These are phyloP conservation scores for Neomorphus geoffroyi DNA, from an alignment of 2,797 vertebrate species.

Conservation along the genomic window DNA sequence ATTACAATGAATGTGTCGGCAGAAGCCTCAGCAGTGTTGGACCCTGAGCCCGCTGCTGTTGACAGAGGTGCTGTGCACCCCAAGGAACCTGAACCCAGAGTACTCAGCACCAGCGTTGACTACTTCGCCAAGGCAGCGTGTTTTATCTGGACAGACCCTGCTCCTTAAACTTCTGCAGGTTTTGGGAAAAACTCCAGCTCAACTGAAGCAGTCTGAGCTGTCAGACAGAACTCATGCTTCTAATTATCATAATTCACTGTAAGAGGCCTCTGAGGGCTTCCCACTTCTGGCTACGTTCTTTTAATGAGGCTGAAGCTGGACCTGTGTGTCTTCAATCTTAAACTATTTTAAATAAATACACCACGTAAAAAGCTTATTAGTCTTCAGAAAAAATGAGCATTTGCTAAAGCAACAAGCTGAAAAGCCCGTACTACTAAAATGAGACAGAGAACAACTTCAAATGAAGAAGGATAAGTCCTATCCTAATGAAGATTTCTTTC, in stretches of 20 bases:
- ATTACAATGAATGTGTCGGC: accelerated
- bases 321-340: neutral
- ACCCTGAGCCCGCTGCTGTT: neutral
- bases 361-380: conserved; percentile 7
- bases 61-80: neutral
- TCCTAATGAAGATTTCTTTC: neutral
- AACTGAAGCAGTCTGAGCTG: conserved; percentile 39
- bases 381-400: conserved; percentile 11
- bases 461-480: neutral
- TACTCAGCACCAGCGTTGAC: accelerated
- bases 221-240: conserved; percentile 49
- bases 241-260: conserved; percentile 35
- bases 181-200: conserved; percentile 39
- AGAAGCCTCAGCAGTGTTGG: neutral
- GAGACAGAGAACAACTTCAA: neutral
- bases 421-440: neutral
- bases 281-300: conserved; percentile 37
- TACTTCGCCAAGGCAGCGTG: neutral
- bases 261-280: conserved; percentile 54
- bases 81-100: neutral
- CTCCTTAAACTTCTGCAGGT: neutral
- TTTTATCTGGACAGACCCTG: neutral
- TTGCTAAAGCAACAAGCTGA: conserved; percentile 23
- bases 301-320: conserved; percentile 64
- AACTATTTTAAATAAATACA: conserved; percentile 33